Base-by-base conservation (phyloP, 2,888 invertebrate species). In the Encarsia formosa region DNA sequence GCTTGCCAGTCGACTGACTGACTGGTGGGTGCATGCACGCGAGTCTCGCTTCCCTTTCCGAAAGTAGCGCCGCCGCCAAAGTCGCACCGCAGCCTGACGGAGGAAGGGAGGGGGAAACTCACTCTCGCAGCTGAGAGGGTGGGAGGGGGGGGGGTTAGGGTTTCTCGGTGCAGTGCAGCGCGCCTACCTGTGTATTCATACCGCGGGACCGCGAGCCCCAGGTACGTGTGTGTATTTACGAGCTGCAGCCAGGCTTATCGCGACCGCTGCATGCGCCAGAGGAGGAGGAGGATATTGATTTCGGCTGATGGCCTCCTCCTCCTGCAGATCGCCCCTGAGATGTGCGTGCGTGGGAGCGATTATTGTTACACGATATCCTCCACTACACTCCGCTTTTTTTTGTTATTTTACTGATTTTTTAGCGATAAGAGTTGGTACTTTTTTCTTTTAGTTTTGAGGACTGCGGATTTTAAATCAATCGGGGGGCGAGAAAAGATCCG, bases 251-350 rank as follows among this genome's bases (percentile, higher is more conserved):
- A 35, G 11, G 39, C 39, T 39, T 39, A 39, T 39, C 39, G 39
- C 19, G 23, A 22, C n/a, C n/a, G n/a, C n/a, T n/a, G n/a, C n/a
- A n/a, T n/a, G n/a, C n/a, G n/a, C n/a, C n/a, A n/a, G n/a, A n/a
- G n/a, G n/a, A n/a, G n/a, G n/a, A n/a, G n/a, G n/a, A 22, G 51
- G 50, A 55, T 55, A 55, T 55, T 55, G 55, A 55, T 55, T 55
- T 55, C 50, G 50, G 50, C 54, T 46, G 54, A 54, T 54, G 50
- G 49, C 50, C 54, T 50, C n/a, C n/a, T n/a, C n/a, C n/a, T n/a
- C n/a, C n/a, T n/a, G n/a, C n/a, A n/a, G n/a, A n/a, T n/a, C n/a
- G n/a, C n/a, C n/a, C n/a, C n/a, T n/a, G n/a, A n/a, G n/a, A n/a
- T n/a, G n/a, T n/a, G n/a, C n/a, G n/a, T n/a, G n/a, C n/a, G n/a